phyloP scores from a whole-genome alignment of 1,140 invertebrate genomes.

The Tetragonula clypearis region DNA sequence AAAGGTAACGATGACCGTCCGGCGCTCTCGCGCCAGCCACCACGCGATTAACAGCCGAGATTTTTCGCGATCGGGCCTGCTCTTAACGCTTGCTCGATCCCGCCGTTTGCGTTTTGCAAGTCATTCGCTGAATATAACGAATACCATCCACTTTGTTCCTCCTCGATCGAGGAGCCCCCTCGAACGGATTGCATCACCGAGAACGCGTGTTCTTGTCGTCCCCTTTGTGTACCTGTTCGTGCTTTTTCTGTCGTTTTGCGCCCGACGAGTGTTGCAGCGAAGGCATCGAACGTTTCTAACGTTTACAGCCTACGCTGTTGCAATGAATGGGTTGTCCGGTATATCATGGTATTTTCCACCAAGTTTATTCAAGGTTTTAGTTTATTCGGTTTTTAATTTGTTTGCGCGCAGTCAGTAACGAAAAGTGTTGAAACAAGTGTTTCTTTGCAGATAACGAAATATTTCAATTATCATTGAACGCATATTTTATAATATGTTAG shows the following conservation, averaged over 20 bases:
- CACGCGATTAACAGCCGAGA: conserved; percentile 34
- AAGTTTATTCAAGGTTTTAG: too few species aligned
- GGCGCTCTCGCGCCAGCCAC: conserved; percentile 14
- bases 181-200: not conserved
- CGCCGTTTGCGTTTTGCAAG: conserved; percentile 17
- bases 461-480: too few species aligned
- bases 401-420: too few species aligned
- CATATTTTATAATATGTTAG: too few species aligned
- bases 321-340: too few species aligned
- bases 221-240: not conserved
- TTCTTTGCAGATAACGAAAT: too few species aligned
- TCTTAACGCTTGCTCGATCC: conserved; percentile 15
- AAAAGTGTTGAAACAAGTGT: too few species aligned
- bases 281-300: not conserved
- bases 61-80: conserved; percentile 41
- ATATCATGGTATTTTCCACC: too few species aligned
- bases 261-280: not conserved
- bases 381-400: too few species aligned
- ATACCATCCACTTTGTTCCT: not conserved
- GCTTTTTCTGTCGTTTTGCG: not conserved
- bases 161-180: not conserved
- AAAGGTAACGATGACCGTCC: conserved; percentile 60
- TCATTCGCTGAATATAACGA: conserved; percentile 12
- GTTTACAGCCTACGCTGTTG: too few species aligned
- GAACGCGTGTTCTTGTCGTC: conserved; percentile 22